These are phyloP conservation scores for Macquaria ambigua DNA, from an alignment of 2,113 vertebrate genomes.

Conservation along the genomic window DNA sequence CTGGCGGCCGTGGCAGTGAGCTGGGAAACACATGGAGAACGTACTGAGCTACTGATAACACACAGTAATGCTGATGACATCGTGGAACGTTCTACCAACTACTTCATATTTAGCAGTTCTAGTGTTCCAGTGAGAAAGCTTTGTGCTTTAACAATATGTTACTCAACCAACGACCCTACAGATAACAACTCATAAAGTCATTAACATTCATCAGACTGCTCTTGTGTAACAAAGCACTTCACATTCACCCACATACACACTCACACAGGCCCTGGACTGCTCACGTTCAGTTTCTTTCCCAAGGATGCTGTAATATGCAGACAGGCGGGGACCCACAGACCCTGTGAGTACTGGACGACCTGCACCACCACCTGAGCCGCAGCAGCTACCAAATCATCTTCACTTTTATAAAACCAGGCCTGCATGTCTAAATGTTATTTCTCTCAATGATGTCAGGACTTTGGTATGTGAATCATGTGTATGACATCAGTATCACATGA, in stretches of 20 bases:
- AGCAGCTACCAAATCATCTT: not conserved
- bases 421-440: not conserved
- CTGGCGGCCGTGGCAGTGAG: constrained; percentile 87
- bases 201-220: not conserved
- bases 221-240: not conserved
- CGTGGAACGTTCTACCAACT: not conserved
- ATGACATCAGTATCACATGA: no score
- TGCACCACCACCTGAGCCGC: not conserved
- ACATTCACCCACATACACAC: not conserved
- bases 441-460: not conserved
- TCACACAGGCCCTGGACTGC: not conserved
- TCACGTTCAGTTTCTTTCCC: not conserved
- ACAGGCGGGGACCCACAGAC: not conserved
- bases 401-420: not conserved
- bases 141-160: not conserved
- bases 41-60: not conserved
- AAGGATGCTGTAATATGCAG: not conserved
- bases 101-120: not conserved
- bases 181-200: not conserved
- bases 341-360: not conserved
- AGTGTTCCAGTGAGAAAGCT: not conserved
- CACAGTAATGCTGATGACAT: not conserved
- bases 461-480: no score
- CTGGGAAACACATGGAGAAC: constrained; percentile 69
- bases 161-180: not conserved